Percentiles rank a stretch among this genome's conserved stretches.
Evolutionary conservation across 2,888 invertebrate species (phyloP).

Genomic region (Thecocarcelia acutangulata): DNA sequence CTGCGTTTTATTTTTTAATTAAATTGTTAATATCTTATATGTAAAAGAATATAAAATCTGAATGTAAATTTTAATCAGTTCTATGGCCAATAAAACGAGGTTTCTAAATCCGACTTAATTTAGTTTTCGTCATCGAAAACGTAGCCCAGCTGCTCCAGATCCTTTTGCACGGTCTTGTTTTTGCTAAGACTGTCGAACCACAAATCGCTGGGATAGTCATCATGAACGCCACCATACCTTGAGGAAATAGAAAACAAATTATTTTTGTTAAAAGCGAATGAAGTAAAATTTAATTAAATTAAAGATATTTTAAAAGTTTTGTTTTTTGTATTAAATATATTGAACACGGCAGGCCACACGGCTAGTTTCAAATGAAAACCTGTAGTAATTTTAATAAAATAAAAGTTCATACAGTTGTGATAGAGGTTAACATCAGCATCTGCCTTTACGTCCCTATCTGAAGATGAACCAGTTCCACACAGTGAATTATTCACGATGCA

Average conservation of each 20-base stretch:
- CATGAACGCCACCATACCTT: constrained; percentile 83
- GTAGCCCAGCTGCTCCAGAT: constrained; percentile 85
- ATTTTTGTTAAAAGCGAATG: too few species aligned
- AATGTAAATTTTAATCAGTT: constrained; percentile 20
- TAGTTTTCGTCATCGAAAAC: constrained; percentile 79
- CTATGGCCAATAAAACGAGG: constrained; percentile 16
- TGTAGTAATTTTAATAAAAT: too few species aligned
- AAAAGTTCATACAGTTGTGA: too few species aligned
- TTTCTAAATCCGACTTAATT: background rate
- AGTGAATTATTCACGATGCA: too few species aligned
- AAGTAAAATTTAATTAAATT: background rate
- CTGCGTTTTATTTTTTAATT: constrained; percentile 1
- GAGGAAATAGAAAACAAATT: constrained; percentile 9
- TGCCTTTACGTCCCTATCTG: too few species aligned
- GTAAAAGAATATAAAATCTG: background rate
- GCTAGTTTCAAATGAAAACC: too few species aligned
- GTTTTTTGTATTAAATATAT: too few species aligned
- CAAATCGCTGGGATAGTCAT: constrained; percentile 87
- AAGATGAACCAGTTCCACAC: too few species aligned
- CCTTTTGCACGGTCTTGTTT: constrained; percentile 84
- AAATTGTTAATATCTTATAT: background rate
- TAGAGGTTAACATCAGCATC: too few species aligned
- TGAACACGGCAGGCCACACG: too few species aligned
- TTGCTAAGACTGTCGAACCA: constrained; percentile 86
- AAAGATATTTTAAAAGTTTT: background rate